phyloP scores from a whole-genome alignment of 2,888 invertebrate species.

The Margaritifera margaritifera region DNA sequence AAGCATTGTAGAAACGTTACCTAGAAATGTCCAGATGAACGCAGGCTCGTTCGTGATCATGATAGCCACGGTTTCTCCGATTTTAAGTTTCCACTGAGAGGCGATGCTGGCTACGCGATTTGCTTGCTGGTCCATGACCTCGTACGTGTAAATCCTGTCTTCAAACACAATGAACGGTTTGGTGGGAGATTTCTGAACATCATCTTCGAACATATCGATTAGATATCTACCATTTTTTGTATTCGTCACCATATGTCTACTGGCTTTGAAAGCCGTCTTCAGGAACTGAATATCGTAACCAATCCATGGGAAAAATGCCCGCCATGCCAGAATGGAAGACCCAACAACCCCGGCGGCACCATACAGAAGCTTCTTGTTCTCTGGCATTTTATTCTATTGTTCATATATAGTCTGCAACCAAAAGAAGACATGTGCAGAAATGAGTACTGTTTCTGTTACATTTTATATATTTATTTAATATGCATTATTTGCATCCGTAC shows the following conservation, averaged over 20 bases:
- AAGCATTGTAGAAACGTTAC: conserved; percentile 30
- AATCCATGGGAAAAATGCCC: conserved; percentile 57
- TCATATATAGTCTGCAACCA: too few species aligned
- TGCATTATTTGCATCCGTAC: too few species aligned
- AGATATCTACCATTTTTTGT: conserved; percentile 17
- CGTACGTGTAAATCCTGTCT: conserved; percentile 60
- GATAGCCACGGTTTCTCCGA: conserved; percentile 60
- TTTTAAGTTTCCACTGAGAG: conserved; percentile 42
- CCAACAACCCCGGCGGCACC: conserved; percentile 51
- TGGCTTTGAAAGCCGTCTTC: conserved; percentile 25
- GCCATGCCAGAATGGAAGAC: conserved; percentile 48
- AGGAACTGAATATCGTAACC: conserved; percentile 43
- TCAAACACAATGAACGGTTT: conserved; percentile 62
- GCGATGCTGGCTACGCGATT: conserved; percentile 63
- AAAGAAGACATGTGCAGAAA: too few species aligned
- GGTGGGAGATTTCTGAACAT: conserved; percentile 42
- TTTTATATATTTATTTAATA: too few species aligned
- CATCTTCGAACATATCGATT: conserved; percentile 56
- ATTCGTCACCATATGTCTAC: conserved; percentile 15
- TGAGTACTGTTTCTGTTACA: too few species aligned
- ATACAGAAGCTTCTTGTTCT: conserved; percentile 40
- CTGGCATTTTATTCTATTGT: conserved; percentile 18
- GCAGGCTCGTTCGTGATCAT: conserved; percentile 64
- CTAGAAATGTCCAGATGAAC: conserved; percentile 66
- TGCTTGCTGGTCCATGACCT: conserved; percentile 60